Evolutionary conservation across 2,888 invertebrate species (phyloP).

Genomic region (Dendrolimus houi): DNA sequence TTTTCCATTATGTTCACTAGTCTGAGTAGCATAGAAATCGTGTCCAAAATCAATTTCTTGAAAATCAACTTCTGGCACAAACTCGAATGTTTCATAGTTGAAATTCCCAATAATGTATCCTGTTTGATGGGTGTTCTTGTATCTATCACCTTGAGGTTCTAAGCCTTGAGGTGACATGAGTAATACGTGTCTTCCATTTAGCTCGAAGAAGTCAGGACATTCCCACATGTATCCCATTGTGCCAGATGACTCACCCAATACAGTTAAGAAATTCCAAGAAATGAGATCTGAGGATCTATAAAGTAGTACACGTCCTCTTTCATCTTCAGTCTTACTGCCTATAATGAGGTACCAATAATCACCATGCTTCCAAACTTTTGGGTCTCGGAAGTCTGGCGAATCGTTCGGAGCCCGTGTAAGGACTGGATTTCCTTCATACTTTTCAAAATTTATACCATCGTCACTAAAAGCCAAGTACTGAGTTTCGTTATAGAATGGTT

Average conservation of each 20-base stretch:
- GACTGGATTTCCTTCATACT: conserved; percentile 60
- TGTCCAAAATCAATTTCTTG: conserved; percentile 65
- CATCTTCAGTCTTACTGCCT: conserved; percentile 50
- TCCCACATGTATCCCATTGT: conserved; percentile 69
- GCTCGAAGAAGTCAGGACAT: conserved; percentile 69
- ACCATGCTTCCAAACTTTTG: conserved; percentile 60
- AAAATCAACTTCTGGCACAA: conserved; percentile 44
- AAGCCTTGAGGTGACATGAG: conserved; percentile 65
- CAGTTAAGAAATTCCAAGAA: conserved; percentile 51
- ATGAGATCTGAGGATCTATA: conserved; percentile 56
- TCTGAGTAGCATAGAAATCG: conserved; percentile 67
- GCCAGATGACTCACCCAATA: conserved; percentile 51
- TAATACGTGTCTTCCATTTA: conserved; percentile 55
- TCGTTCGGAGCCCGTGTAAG: conserved; percentile 43
- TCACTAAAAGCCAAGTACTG: conserved; percentile 58
- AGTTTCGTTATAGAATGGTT: conserved; percentile 44
- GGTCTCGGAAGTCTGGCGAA: conserved; percentile 66
- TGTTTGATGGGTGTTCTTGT: conserved; percentile 51
- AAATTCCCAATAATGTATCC: conserved; percentile 65
- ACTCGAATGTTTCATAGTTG: conserved; percentile 52
- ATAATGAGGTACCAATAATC: conserved; percentile 59
- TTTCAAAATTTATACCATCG: conserved; percentile 55
- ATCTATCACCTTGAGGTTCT: conserved; percentile 50
- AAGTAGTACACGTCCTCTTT: conserved; percentile 49
- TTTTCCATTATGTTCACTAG: conserved; percentile 45